Conservation (phyloP, 2,797 vertebrate species). For the Rhinatrema bivittatum region DNA sequence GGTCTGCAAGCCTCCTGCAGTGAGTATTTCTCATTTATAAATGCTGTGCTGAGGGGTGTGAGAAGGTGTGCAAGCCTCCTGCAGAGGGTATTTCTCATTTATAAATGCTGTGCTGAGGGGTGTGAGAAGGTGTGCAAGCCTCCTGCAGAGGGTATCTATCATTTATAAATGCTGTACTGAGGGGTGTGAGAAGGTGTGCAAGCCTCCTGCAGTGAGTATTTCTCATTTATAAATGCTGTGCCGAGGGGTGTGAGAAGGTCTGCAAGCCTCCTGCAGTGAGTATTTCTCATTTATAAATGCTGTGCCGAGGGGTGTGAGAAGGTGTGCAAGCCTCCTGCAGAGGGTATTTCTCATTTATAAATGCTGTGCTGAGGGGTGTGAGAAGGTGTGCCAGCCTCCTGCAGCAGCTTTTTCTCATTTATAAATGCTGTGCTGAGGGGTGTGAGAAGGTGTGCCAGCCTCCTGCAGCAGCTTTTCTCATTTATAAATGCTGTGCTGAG, state of each 20-base stretch:
- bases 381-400: neutral
- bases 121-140: neutral
- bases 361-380: neutral
- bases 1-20: too few relatives aligned
- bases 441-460: neutral
- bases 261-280: too few relatives aligned
- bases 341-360: too few relatives aligned
- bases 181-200: neutral
- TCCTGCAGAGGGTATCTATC: too few relatives aligned
- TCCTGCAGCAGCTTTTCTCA: too few relatives aligned
- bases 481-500: slow-evolving; percentile 1
- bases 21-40: too few relatives aligned
- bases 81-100: too few relatives aligned
- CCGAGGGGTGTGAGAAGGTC: neutral
- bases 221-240: slow-evolving; percentile 13
- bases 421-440: slow-evolving; percentile 1
- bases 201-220: too few relatives aligned
- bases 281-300: too few relatives aligned
- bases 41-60: neutral
- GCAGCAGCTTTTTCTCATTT: too few relatives aligned
- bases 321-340: too few relatives aligned
- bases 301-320: neutral
- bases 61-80: neutral
- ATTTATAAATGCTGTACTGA: slow-evolving; percentile 7
- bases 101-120: slow-evolving; percentile 1